Conservation (phyloP, 1,140 invertebrate genomes). For the Aplysia californica region DNA sequence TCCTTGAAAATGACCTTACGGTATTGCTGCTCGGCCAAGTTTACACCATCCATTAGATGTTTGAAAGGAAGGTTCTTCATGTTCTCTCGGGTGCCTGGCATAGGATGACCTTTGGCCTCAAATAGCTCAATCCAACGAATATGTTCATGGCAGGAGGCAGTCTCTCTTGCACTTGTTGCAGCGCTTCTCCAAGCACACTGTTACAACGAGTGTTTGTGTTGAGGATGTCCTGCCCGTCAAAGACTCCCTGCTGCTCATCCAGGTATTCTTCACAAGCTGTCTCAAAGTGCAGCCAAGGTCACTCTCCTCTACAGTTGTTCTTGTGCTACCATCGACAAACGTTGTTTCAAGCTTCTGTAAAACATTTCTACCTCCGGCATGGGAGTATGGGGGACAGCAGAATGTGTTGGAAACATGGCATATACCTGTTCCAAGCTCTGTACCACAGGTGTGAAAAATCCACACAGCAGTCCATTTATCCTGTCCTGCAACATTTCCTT, state of each 20-base stretch:
- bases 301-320: not conserved
- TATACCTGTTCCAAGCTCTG: not conserved
- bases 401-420: not conserved
- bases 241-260: too few species aligned
- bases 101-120: not conserved
- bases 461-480: not conserved
- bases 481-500: conserved; percentile 1
- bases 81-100: not conserved
- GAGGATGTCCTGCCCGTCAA: not conserved
- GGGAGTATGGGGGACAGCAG: not conserved
- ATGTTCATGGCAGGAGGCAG: not conserved
- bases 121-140: not conserved
- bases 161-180: not conserved
- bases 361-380: not conserved
- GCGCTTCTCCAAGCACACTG: not conserved
- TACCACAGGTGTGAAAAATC: not conserved
- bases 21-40: not conserved
- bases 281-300: not conserved
- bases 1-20: not conserved
- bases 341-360: not conserved
- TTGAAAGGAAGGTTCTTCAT: not conserved
- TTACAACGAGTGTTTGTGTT: not conserved
- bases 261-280: not conserved
- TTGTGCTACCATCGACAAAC: not conserved
- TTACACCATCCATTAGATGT: not conserved